A percentile compares a stretch with the other conserved stretches of the same genome.
These are phyloP conservation scores for Agapornis canus DNA, from an alignment of 2,797 vertebrate genomes.

Conservation along the genomic window DNA sequence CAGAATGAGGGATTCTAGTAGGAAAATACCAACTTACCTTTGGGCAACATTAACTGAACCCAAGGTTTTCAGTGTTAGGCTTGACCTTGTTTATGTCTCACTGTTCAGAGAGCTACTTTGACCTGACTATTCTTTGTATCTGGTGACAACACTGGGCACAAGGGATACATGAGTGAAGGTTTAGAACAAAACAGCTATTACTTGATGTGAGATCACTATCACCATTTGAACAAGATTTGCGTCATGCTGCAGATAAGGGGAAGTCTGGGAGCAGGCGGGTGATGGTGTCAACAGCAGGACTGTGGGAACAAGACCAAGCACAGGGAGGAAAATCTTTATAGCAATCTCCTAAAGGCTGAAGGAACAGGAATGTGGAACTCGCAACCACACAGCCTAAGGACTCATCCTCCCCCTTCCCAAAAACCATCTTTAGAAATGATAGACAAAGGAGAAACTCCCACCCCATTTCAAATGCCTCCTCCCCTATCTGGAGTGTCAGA, in stretches of 20 bases:
- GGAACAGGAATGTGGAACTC: not conserved
- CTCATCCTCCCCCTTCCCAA: not conserved
- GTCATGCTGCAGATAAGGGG: conserved; percentile 46
- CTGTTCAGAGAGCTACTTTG: not conserved
- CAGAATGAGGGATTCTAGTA: not conserved
- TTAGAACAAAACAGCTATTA: conserved; percentile 47
- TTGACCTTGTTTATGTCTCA: not conserved
- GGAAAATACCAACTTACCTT: not conserved
- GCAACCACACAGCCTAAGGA: not conserved
- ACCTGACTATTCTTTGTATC: not conserved
- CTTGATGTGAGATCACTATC: conserved; percentile 13
- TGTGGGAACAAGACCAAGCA: not conserved
- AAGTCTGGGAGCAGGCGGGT: not conserved
- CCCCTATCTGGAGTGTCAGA: not conserved
- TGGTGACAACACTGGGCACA: not conserved
- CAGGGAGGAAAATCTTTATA: not conserved
- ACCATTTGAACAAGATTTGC: conserved; percentile 48
- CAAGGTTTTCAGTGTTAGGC: not conserved
- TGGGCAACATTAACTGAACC: not conserved
- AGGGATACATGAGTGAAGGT: conserved; percentile 45
- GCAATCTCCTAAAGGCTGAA: not conserved
- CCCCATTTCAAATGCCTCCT: not conserved
- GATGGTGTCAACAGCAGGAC: conserved; percentile 17
- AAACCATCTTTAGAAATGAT: not conserved
- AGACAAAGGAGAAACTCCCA: not conserved